Evolutionary conservation across 2,888 invertebrate species (phyloP), one percentile per base, ranked within the genome.

Genomic region (Hipparchia semele): DNA sequence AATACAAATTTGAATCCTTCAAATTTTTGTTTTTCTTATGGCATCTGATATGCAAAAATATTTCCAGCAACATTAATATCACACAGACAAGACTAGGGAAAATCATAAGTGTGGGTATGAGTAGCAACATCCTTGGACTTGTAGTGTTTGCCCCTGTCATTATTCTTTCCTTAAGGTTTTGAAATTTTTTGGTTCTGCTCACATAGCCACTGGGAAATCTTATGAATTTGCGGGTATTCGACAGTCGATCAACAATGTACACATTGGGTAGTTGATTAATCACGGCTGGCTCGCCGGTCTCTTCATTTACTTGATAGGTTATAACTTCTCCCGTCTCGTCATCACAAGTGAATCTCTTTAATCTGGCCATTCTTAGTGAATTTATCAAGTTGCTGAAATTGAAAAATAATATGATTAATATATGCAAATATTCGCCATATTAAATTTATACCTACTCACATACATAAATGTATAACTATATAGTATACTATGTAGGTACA

Each of bases 11-110:
- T 10, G 94, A 87, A 78, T 96, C 92, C 80, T 92, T 93, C 54
- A 96, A 87, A 64, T 87, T 85, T 79, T 95, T 95, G 81, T 96
- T 96, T 81, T 96, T 96, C 77, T 95, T 95, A 81, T 97, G 96
- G 7, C 96, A 95, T 90, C 95, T 94, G n/a, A 94, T 91, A 84
- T 97, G 96, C 46, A 96, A 86, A n/a, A 92, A 86, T 23, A 95
- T 87, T 87, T 97, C 97, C 10, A 95, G 79, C 1, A 95, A 72
- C 65, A 94, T 90, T 46, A 96, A 84, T 46, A 95, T 76, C 0
- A 94, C 82, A 61, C 94, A 94, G 9, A 95, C 82, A 23, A 95
- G 79, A 8, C 95, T 92, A 9, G 95, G 94, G 78, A 94, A 95
- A 64, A 95, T 86, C 85, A 95, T 94, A 0, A 95, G 80, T 2